phyloP scores from a whole-genome alignment of 2,888 invertebrate species.

The Nephrotoma guestfalica region DNA sequence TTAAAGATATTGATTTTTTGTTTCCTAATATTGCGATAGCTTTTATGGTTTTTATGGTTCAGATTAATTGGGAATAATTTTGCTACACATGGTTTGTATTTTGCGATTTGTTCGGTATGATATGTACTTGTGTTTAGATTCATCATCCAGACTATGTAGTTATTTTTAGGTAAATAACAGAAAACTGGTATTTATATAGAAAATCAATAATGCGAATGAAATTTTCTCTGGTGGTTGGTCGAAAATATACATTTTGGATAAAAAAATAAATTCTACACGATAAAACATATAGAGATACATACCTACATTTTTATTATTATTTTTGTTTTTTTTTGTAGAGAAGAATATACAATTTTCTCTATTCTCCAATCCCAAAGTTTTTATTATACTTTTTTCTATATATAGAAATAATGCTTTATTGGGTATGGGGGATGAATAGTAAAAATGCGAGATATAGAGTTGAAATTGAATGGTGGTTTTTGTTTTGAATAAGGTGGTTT shows the following conservation, averaged over 20 bases:
- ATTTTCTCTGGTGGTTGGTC: slow-evolving; percentile 6
- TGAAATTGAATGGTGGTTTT: slow-evolving; percentile 4
- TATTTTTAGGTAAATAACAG: background rate
- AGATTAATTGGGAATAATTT: background rate
- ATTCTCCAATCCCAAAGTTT: background rate
- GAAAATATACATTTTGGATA: slow-evolving; percentile 1
- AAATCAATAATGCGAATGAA: slow-evolving; percentile 7
- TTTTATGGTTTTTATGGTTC: background rate
- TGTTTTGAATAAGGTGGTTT: background rate
- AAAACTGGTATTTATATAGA: background rate
- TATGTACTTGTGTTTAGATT: background rate
- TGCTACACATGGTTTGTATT: background rate
- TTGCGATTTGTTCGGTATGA: background rate
- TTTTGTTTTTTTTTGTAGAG: background rate
- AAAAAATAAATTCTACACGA: background rate
- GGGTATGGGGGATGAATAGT: slow-evolving; percentile 1
- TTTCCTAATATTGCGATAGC: background rate
- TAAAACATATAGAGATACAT: background rate
- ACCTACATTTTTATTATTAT: slow-evolving; percentile 2
- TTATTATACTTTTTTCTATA: slow-evolving; percentile 1
- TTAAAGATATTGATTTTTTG: background rate
- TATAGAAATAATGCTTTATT: slow-evolving; percentile 2
- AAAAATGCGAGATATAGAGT: slow-evolving; percentile 3
- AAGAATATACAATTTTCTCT: slow-evolving; percentile 1
- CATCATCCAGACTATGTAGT: background rate